Percentiles rank a stretch among this genome's conserved stretches.
These are phyloP conservation scores for Pipra filicauda DNA, from an alignment of 2,113 vertebrate species.

Conservation along the genomic window DNA sequence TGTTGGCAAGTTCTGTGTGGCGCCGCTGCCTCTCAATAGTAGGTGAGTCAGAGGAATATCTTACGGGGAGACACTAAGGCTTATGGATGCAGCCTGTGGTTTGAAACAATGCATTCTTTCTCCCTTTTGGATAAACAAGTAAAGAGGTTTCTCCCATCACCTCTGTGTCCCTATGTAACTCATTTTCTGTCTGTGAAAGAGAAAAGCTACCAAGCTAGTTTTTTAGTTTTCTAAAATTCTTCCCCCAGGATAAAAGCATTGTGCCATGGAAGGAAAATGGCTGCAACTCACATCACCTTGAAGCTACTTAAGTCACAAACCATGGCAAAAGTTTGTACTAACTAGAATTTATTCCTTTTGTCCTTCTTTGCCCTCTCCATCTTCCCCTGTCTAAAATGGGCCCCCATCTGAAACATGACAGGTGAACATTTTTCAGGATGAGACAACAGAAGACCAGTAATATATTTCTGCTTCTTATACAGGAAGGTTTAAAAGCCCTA, in stretches of 20 bases:
- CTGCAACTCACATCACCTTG: not conserved
- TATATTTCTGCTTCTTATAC: not conserved
- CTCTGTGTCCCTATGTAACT: not conserved
- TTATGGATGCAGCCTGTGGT: not conserved
- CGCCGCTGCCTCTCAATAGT: constrained; percentile 57
- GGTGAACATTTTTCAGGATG: not conserved
- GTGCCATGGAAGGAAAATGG: not conserved
- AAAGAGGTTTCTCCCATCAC: not conserved
- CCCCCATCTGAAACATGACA: not conserved
- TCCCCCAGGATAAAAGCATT: not conserved
- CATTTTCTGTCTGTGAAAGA: not conserved
- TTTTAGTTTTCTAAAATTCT: not conserved
- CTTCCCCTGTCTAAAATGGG: not conserved
- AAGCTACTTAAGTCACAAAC: not conserved
- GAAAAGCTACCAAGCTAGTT: not conserved
- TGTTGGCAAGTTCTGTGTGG: constrained; percentile 66
- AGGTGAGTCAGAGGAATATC: constrained; percentile 49
- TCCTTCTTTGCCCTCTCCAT: not conserved
- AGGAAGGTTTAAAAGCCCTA: not conserved
- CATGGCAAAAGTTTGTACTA: not conserved
- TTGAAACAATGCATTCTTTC: not conserved
- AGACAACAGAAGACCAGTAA: not conserved
- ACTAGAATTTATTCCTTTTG: not conserved
- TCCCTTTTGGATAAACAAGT: not conserved
- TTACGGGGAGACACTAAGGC: not conserved